phyloP scores from a whole-genome alignment of 1,140 invertebrate genomes.

The Oedothorax gibbosus region DNA sequence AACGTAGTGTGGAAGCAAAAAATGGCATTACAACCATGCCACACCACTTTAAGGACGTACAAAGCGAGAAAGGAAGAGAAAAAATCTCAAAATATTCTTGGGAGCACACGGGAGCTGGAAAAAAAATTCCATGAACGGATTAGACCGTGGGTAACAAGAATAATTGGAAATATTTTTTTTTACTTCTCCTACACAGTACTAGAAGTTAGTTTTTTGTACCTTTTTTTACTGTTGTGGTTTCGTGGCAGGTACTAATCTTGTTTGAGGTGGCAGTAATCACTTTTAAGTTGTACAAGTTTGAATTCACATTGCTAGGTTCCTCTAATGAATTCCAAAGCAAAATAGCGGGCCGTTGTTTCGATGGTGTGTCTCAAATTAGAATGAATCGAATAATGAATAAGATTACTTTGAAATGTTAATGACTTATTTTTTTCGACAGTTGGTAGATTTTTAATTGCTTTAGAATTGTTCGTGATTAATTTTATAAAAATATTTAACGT shows the following conservation, averaged over 20 bases:
- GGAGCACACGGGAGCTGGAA: constrained; percentile 38
- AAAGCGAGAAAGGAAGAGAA: constrained; percentile 1
- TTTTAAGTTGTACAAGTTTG: constrained; percentile 9
- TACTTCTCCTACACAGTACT: background rate
- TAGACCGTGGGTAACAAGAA: constrained; percentile 52
- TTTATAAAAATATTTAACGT: background rate
- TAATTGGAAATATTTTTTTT: constrained; percentile 57
- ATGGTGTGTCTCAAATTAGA: background rate
- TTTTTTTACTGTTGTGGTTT: constrained; percentile 42
- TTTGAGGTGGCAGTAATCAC: constrained; percentile 54
- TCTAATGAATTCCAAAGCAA: constrained; percentile 29
- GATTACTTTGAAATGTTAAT: constrained; percentile 42
- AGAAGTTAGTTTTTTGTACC: background rate
- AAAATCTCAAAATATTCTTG: constrained; percentile 54
- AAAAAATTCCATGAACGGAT: constrained; percentile 42
- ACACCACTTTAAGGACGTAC: background rate
- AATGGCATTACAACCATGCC: too few species aligned
- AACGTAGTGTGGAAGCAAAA: too few species aligned
- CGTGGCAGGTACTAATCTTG: constrained; percentile 20
- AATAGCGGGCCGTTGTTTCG: background rate
- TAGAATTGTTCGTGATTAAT: constrained; percentile 3
- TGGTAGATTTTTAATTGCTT: constrained; percentile 10
- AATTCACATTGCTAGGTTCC: background rate
- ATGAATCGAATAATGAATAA: constrained; percentile 25
- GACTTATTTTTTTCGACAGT: constrained; percentile 13